Base-by-base conservation (phyloP, 2,113 vertebrate species). In the Cnemophilus loriae region DNA sequence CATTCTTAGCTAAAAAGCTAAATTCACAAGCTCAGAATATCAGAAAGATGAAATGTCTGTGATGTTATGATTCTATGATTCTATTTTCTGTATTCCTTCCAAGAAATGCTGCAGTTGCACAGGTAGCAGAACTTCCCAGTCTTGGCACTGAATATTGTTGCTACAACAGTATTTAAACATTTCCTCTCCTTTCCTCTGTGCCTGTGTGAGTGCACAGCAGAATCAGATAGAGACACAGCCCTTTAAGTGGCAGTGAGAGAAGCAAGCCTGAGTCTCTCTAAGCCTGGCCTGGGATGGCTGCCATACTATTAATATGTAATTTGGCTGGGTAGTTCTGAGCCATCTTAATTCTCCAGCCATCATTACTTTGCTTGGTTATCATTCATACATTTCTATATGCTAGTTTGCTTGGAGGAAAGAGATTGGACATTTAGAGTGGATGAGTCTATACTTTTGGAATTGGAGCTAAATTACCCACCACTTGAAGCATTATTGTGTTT, bases 401-500 rank as follows among this genome's bases (percentile, higher is more conserved):
- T 81, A 65, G 69, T 69, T 87, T 79, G 87, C 50, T 69, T 79
- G 75, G 57, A 86, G 39, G 42, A 86, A 86, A 80, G 65, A 56
- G 68, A 28, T 70, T 86, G 76, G 74, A 87, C 89, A 90, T 79
- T 80, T 92, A 52, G 60, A 94, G 78, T 28, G 82, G 77, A 95
- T 94, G 89, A 67, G 46, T 74, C 85, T 86, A 7, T 89, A 81
- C 70, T 93, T 96, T 86, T 84, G 82, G 91, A 95, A 85, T 37
- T 76, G 77, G 77, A 90, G 12, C 49, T 73, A 64, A 95, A 96
- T 94, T 94, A 87, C 88, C 55, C 76, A 71, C 71, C 52, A 96
- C 77, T 87, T 84, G 75, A 93, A 83, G 83, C 57, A 37, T 87
- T 94, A 81, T 69, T 90, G 77, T 92, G 83, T 86, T 97, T 83